phyloP scores from a whole-genome alignment of 2,888 invertebrate genomes.

The Danaus chrysippus region DNA sequence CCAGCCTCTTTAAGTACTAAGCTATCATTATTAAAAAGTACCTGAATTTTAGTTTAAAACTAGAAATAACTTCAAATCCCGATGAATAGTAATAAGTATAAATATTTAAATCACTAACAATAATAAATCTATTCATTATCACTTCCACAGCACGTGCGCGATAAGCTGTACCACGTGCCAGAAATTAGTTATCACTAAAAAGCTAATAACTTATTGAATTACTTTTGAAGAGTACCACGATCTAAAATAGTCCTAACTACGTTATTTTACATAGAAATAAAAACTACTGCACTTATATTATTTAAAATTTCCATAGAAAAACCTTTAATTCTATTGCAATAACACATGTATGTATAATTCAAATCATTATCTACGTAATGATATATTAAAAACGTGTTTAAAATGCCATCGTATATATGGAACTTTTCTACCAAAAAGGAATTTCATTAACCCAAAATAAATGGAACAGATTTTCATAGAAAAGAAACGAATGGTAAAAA shows the following conservation, averaged over 20 bases:
- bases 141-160: constrained; percentile 47
- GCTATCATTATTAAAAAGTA: neutral
- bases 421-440: constrained; percentile 33
- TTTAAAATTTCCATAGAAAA: too few species aligned
- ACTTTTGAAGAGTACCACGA: constrained; percentile 18
- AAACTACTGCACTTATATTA: too few species aligned
- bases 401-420: too few species aligned
- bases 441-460: constrained; percentile 72
- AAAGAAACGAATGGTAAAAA: constrained; percentile 70
- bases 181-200: constrained; percentile 55
- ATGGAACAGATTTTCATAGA: constrained; percentile 77
- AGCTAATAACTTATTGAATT: constrained; percentile 20
- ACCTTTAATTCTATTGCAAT: too few species aligned
- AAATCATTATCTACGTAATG: too few species aligned
- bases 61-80: constrained; percentile 4
- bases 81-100: constrained; percentile 11
- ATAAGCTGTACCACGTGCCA: constrained; percentile 49
- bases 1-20: neutral
- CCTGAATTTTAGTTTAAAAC: neutral
- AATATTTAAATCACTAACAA: neutral
- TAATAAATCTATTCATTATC: constrained; percentile 25
- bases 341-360: too few species aligned
- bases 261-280: too few species aligned
- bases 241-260: neutral
- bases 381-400: too few species aligned